Evolutionary conservation across 2,888 invertebrate species (phyloP).

Genomic region (Plebejus anna): DNA sequence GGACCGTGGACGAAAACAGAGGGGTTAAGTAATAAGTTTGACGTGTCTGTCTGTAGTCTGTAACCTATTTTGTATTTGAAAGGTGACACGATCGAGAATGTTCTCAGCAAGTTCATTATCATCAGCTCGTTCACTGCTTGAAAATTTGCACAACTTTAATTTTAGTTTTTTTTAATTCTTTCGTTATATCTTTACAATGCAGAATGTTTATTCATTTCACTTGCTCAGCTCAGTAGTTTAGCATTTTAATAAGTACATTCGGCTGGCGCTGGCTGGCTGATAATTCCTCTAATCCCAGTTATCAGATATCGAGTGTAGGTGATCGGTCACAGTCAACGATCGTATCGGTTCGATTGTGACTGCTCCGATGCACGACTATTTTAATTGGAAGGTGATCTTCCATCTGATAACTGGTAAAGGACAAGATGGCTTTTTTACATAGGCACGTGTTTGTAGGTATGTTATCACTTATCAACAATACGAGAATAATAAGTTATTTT

Average conservation of each 20-base stretch:
- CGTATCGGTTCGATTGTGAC: slow-evolving; percentile 70
- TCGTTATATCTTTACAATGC: too few relatives aligned
- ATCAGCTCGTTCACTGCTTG: not conserved
- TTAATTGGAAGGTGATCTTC: slow-evolving; percentile 74
- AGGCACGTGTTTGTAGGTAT: slow-evolving; percentile 69
- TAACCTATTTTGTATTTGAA: not conserved
- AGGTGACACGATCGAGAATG: not conserved
- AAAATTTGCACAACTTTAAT: too few relatives aligned
- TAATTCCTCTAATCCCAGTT: slow-evolving; percentile 41
- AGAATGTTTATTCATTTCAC: too few relatives aligned
- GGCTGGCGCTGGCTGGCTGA: slow-evolving; percentile 25
- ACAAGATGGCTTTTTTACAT: slow-evolving; percentile 60
- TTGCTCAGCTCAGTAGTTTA: not conserved
- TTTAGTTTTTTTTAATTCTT: too few relatives aligned
- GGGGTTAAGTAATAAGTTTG: not conserved
- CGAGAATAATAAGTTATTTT: slow-evolving; percentile 3
- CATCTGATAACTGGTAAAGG: slow-evolving; percentile 58
- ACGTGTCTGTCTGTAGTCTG: too few relatives aligned
- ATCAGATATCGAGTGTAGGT: slow-evolving; percentile 51
- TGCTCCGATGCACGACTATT: slow-evolving; percentile 77
- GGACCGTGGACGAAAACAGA: too few relatives aligned
- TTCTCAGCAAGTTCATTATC: not conserved
- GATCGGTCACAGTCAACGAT: slow-evolving; percentile 72
- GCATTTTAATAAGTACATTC: not conserved
- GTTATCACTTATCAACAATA: slow-evolving; percentile 46